Evolutionary conservation across 2,888 invertebrate species (phyloP).

Genomic region (Hydriomena furcata): DNA sequence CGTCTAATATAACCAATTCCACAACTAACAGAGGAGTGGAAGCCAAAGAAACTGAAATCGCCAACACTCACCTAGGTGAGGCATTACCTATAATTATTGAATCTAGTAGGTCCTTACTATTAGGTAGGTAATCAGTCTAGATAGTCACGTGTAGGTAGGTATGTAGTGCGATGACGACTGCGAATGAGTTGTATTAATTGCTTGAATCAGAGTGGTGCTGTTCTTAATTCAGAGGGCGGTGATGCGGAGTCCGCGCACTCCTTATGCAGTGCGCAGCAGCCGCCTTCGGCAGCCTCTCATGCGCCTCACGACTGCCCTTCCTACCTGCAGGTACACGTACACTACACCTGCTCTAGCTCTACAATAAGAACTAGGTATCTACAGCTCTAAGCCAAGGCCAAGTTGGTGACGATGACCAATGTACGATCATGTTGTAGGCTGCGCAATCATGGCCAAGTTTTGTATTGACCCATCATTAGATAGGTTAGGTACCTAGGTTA

Average conservation of each 20-base stretch:
- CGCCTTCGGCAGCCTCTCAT: not conserved
- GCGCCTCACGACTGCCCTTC: slow-evolving; percentile 23
- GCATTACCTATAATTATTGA: no score
- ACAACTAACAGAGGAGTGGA: slow-evolving; percentile 36
- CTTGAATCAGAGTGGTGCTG: no score
- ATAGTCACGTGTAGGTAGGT: not conserved
- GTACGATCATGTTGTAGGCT: no score
- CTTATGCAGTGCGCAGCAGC: slow-evolving; percentile 1
- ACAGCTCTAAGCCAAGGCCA: no score
- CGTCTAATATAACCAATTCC: slow-evolving; percentile 28
- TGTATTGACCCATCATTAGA: no score
- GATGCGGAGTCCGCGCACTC: not conserved
- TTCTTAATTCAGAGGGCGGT: not conserved
- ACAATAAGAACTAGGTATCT: no score
- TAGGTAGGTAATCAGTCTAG: not conserved
- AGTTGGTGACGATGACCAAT: no score
- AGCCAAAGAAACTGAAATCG: slow-evolving; percentile 36
- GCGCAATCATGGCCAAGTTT: no score
- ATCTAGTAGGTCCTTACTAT: not conserved
- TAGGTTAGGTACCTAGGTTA: no score
- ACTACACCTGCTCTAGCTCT: not conserved
- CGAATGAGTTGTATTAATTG: no score
- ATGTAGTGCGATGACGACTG: no score
- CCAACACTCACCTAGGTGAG: slow-evolving; percentile 31
- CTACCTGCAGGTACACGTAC: slow-evolving; percentile 24